Evolutionary conservation across 2,113 vertebrate genomes (phyloP).

Genomic region (Anas platyrhynchos): DNA sequence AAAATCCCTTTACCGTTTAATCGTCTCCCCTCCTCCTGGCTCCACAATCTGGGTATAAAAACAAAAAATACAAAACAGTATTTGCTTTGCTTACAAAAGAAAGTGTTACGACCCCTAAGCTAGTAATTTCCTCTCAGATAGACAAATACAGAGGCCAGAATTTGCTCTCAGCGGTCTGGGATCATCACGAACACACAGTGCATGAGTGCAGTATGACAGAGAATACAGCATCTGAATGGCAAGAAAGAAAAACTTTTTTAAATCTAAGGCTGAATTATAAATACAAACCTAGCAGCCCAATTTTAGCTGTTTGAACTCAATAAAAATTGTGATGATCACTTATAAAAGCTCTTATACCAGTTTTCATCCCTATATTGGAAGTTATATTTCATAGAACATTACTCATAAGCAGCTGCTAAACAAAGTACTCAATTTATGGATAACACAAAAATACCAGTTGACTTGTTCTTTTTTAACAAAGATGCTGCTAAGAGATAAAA

Average conservation of each 20-base stretch:
- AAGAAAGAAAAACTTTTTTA: neutral
- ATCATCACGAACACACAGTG: neutral
- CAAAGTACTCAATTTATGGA: neutral
- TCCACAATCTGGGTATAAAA: neutral
- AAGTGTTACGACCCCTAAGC: neutral
- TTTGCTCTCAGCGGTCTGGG: neutral
- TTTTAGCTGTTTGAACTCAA: neutral
- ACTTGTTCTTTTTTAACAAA: neutral
- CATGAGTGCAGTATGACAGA: rapidly evolving
- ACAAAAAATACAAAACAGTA: neutral
- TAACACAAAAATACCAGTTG: neutral
- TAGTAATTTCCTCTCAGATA: neutral
- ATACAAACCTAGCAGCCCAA: neutral
- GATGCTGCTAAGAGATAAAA: neutral
- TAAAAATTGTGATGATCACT: neutral
- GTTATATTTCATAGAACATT: neutral
- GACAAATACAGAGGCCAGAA: neutral
- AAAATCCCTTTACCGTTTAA: neutral
- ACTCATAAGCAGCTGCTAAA: neutral
- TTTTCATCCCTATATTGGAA: neutral
- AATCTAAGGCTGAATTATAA: neutral
- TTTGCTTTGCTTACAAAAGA: neutral
- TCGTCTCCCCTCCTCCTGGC: neutral
- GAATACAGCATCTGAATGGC: neutral
- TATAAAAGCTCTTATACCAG: neutral